A percentile compares a stretch with the other conserved stretches of the same genome.
These are phyloP conservation scores for Grallaria varia DNA, from an alignment of 2,113 vertebrate genomes.

Conservation along the genomic window DNA sequence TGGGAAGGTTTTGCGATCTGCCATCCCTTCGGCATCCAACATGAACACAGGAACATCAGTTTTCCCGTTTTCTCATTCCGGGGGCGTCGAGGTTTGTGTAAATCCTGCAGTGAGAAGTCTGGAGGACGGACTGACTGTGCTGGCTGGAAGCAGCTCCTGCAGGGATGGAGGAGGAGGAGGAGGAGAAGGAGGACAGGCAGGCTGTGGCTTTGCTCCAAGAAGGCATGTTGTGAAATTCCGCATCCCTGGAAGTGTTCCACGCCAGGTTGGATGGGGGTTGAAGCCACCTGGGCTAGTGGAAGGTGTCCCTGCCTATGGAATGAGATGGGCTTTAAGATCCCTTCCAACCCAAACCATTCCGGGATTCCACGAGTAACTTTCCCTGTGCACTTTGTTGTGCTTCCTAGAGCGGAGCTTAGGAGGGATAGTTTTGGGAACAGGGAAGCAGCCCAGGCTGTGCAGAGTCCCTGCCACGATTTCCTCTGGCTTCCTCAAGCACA, in stretches of 20 bases:
- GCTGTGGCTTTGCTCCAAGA: not conserved
- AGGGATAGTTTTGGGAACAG: not conserved
- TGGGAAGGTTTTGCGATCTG: not conserved
- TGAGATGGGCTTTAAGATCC: rapidly evolving
- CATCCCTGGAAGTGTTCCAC: not conserved
- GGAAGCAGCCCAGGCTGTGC: not conserved
- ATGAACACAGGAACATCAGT: rapidly evolving
- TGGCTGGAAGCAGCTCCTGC: not conserved
- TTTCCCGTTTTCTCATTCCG: not conserved
- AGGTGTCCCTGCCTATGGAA: not conserved
- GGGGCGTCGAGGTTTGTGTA: not conserved
- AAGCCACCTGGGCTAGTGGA: not conserved
- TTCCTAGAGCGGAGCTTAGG: not conserved
- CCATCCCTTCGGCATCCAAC: not conserved
- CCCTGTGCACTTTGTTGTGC: not conserved
- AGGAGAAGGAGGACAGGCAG: not conserved
- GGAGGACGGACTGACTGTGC: not conserved
- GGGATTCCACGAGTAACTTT: rapidly evolving
- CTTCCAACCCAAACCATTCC: not conserved
- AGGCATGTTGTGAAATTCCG: not conserved
- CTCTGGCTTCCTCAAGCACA: not conserved
- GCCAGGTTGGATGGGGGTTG: not conserved
- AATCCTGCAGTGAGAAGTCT: not conserved
- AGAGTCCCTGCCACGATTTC: not conserved
- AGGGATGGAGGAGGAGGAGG: not conserved